Evolutionary conservation across 2,113 vertebrate species (phyloP), one percentile per base, ranked within the genome.

Genomic region (Eubucco bourcierii): DNA sequence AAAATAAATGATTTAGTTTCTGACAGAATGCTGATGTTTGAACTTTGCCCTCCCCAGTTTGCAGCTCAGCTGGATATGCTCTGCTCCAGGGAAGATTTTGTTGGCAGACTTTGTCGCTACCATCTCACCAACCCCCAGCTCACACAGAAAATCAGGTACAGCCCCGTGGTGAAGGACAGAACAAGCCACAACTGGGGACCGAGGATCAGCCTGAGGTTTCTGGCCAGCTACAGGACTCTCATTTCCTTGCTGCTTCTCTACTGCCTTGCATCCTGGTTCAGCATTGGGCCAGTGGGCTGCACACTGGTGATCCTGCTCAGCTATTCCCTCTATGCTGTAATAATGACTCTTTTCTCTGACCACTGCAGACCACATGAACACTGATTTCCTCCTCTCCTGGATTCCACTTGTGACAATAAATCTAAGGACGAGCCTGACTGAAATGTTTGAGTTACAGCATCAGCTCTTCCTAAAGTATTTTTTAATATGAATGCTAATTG

Each of bases 221-320:
- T 99, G 95, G 99, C 98, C 80, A 99, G 98, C 97, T 99, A 99
- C 97, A 96, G 98, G 80, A 98, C 98, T 5, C 96, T 99, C 1
- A 29, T 98, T 65, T 94, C 97, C 4, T 86, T 99, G 70, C 76
- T 98, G 64, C 77, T 98, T 64, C 60, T 97, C 84, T 99, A 98
- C 93, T 73, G 97, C 27, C 7, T 98, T 7, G 98, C 98, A 20
- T 97, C 97, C 7, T 95, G 99, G 4, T 96, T 99, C 74, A 95
- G 97, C 1, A 47, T 99, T 0, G 97, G 98, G 10, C 98, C 98
- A 1, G 12, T 98, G 7, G 94, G 97, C 88, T 98, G 98, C 88
- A 96, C 98, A 0, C 91, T 98, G 74, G 77, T 99, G 65, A 96
- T 99, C 44, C 65, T 99, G 8, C 6, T 84, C 2, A 96, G 95